phyloP scores from a whole-genome alignment of 2,888 invertebrate species.

The Hyposoter didymator region DNA sequence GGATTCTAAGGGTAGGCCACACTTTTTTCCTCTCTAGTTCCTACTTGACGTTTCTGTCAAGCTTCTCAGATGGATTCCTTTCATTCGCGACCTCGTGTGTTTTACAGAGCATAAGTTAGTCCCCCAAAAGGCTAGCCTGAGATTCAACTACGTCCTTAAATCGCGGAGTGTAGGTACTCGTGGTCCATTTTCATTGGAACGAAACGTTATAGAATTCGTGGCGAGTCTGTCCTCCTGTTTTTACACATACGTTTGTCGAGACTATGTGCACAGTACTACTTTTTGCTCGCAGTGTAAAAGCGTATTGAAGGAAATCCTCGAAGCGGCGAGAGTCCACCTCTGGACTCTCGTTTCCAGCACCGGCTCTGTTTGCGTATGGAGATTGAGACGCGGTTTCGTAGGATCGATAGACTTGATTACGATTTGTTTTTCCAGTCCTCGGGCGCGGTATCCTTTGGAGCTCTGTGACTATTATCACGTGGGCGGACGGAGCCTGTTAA shows the following conservation, averaged over 20 bases:
- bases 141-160: neutral
- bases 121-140: neutral
- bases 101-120: neutral
- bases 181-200: slow-evolving; percentile 13
- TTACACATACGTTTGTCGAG: neutral
- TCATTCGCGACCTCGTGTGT: neutral
- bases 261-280: neutral
- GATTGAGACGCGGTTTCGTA: slow-evolving; percentile 33
- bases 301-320: slow-evolving; percentile 34
- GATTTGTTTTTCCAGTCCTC: slow-evolving; percentile 46
- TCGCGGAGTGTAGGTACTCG: slow-evolving; percentile 5
- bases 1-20: slow-evolving; percentile 13
- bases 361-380: slow-evolving; percentile 46
- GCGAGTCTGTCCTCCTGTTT: neutral
- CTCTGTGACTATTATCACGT: slow-evolving; percentile 22
- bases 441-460: slow-evolving; percentile 25
- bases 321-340: slow-evolving; percentile 8
- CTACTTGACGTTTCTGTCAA: slow-evolving; percentile 10
- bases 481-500: neutral
- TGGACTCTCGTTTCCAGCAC: slow-evolving; percentile 3
- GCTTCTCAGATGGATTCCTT: neutral
- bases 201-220: neutral
- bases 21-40: slow-evolving; percentile 2
- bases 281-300: slow-evolving; percentile 6
- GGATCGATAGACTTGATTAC: slow-evolving; percentile 49